Conservation (phyloP, 1,140 invertebrate genomes). For the Acromyrmex echinatior region DNA sequence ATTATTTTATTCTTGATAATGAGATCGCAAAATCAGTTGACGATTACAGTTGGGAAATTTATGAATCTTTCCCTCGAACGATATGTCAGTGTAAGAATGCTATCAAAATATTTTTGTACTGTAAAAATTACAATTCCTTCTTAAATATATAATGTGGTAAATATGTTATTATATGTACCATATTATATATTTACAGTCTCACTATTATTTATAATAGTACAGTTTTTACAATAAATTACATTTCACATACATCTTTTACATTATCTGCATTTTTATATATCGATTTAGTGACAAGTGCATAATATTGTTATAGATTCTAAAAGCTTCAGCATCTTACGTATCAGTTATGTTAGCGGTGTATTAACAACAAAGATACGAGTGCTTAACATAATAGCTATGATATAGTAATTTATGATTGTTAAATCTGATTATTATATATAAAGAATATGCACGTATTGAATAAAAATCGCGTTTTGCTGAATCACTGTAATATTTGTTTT, state of each 20-base stretch:
- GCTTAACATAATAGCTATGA: background rate
- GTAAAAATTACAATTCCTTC: background rate
- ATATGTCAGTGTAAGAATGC: slow-evolving; percentile 57
- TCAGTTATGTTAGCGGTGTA: slow-evolving; percentile 18
- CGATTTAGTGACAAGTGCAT: background rate
- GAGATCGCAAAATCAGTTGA: slow-evolving; percentile 54
- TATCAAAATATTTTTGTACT: background rate
- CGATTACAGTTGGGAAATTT: slow-evolving; percentile 61
- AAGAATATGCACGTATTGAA: background rate
- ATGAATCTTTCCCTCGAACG: slow-evolving; percentile 57
- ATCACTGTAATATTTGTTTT: background rate
- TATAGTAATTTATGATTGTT: background rate
- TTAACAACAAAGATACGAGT: background rate
- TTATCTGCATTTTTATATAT: background rate
- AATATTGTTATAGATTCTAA: slow-evolving; percentile 38
- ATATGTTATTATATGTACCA: background rate
- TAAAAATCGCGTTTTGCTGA: background rate
- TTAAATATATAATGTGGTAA: background rate
- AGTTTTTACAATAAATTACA: background rate
- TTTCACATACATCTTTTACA: background rate
- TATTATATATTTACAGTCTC: background rate
- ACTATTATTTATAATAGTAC: background rate
- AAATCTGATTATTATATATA: slow-evolving; percentile 1
- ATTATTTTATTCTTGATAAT: slow-evolving; percentile 47
- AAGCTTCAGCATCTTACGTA: slow-evolving; percentile 28